Percentiles rank a stretch among this genome's conserved stretches.
Conservation (phyloP, 2,113 vertebrate genomes). For the Crotalus viridis region DNA sequence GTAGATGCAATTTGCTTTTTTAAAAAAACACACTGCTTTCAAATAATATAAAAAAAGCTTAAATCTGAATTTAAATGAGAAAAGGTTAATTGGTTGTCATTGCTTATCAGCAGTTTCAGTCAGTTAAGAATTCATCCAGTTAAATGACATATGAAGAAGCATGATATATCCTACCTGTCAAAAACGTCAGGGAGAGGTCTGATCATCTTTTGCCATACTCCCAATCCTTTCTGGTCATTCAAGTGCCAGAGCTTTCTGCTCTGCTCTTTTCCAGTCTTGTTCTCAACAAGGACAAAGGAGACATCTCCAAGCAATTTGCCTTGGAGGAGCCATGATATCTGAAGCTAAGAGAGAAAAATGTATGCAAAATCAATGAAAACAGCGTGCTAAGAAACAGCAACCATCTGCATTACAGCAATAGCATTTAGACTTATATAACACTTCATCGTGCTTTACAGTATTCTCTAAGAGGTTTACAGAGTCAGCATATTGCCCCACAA, state of each 20-base stretch:
- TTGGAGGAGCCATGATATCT: slow-evolving; percentile 83
- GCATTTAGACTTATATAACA: no score
- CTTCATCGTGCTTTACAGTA: no score
- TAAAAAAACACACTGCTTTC: not conserved
- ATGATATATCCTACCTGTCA: slow-evolving; percentile 79
- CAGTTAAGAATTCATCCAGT: not conserved
- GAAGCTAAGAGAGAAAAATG: slow-evolving; percentile 74
- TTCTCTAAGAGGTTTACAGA: no score
- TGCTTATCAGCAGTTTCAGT: not conserved
- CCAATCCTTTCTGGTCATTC: slow-evolving; percentile 62
- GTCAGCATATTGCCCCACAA: no score
- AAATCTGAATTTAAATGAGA: not conserved
- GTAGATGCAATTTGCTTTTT: not conserved
- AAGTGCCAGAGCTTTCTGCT: slow-evolving; percentile 80
- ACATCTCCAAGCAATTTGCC: slow-evolving; percentile 79
- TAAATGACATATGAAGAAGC: not conserved
- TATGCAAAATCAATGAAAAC: slow-evolving; percentile 1
- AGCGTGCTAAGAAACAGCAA: not conserved
- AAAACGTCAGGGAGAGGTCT: slow-evolving; percentile 82
- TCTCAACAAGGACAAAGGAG: slow-evolving; percentile 84
- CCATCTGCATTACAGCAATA: not conserved
- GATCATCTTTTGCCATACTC: slow-evolving; percentile 80
- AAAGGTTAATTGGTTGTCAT: not conserved
- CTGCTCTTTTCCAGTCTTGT: slow-evolving; percentile 85
- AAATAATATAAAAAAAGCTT: not conserved